phyloP scores from a whole-genome alignment of 2,113 vertebrate genomes.

The Lampris megalopsis region DNA sequence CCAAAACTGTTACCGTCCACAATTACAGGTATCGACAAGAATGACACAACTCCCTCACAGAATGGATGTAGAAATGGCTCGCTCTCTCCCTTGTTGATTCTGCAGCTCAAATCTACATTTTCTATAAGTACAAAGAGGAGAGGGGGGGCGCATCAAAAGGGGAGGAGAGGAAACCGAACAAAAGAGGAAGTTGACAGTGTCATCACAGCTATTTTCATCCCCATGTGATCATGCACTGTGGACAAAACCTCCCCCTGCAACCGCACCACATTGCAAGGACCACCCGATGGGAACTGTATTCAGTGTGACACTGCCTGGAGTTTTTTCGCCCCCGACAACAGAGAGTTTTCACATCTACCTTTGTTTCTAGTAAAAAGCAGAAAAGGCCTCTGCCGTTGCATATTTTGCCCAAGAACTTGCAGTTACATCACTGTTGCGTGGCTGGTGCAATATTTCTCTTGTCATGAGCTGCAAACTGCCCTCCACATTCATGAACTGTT shows the following conservation, averaged over 20 bases:
- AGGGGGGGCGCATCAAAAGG: neutral
- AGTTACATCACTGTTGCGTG: neutral
- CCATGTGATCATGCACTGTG: conserved; percentile 23
- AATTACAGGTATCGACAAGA: conserved; percentile 20
- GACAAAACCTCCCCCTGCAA: neutral
- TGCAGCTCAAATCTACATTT: neutral
- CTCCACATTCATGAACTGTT: too few species aligned
- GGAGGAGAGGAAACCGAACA: neutral
- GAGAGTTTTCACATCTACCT: conserved; percentile 17
- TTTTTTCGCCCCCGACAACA: neutral
- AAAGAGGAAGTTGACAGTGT: conserved; percentile 3
- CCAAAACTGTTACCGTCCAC: conserved; percentile 24
- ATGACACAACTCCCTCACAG: conserved; percentile 9
- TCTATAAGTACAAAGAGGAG: neutral
- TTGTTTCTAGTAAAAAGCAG: neutral
- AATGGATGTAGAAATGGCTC: neutral
- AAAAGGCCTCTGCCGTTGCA: conserved; percentile 6
- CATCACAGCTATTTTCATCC: conserved; percentile 10
- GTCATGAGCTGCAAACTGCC: neutral
- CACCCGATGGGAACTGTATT: conserved; percentile 47
- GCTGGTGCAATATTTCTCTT: conserved; percentile 17
- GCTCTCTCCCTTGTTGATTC: too few species aligned
- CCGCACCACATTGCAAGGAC: conserved; percentile 49
- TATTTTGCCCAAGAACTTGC: conserved; percentile 3
- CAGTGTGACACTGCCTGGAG: neutral